phyloP scores from a whole-genome alignment of 2,113 vertebrate genomes.

The Scophthalmus maximus region DNA sequence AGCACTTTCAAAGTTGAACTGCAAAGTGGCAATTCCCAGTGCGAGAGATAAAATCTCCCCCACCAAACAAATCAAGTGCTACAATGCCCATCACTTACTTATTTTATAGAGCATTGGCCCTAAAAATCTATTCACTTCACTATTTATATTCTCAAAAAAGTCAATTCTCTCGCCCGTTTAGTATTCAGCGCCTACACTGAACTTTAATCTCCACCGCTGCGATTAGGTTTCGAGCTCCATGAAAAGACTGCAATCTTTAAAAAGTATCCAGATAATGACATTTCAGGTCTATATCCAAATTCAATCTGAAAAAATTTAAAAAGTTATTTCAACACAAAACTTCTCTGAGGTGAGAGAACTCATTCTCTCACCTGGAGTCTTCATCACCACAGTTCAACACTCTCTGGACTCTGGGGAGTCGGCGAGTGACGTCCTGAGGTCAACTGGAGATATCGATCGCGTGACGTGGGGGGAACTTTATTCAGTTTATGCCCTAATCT shows the following conservation, averaged over 20 bases:
- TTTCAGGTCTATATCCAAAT: constrained; percentile 39
- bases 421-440: constrained; percentile 5
- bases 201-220: constrained; percentile 22
- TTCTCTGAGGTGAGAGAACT: constrained; percentile 24
- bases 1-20: too few relatives aligned
- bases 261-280: constrained; percentile 31
- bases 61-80: not conserved
- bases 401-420: constrained; percentile 4
- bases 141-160: constrained; percentile 13
- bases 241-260: constrained; percentile 44
- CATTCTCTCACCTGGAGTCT: not conserved
- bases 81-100: not conserved
- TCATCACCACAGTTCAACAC: not conserved
- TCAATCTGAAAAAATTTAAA: constrained; percentile 28
- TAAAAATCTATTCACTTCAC: constrained; percentile 9
- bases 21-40: not conserved
- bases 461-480: constrained; percentile 14
- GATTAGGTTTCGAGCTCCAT: constrained; percentile 31
- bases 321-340: constrained; percentile 30
- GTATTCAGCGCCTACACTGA: constrained; percentile 42
- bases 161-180: constrained; percentile 26
- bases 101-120: constrained; percentile 5
- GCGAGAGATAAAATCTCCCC: constrained; percentile 7
- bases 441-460: constrained; percentile 6
- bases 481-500: constrained; percentile 20